phyloP scores from a whole-genome alignment of 2,888 invertebrate species.

The Mesoligia furuncula region DNA sequence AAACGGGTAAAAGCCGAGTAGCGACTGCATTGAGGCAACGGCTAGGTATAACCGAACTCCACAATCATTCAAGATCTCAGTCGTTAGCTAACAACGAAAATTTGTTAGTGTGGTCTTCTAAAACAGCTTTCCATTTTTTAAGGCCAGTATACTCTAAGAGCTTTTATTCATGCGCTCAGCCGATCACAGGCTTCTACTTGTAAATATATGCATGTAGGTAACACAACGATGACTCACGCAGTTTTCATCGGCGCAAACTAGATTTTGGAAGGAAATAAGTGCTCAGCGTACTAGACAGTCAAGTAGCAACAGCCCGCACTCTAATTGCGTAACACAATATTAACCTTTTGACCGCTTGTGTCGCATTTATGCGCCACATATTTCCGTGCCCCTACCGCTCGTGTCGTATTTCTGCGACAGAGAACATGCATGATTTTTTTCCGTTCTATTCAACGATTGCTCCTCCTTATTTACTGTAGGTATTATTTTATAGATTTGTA shows the following conservation, averaged over 20 bases:
- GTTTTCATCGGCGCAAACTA: neutral
- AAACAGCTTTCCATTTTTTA: neutral
- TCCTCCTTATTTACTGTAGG: too few relatives aligned
- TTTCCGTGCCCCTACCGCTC: too few relatives aligned
- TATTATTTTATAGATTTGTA: too few relatives aligned
- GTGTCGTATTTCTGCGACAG: too few relatives aligned
- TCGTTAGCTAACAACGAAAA: neutral
- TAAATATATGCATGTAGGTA: slow-evolving; percentile 2
- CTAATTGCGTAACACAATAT: too few relatives aligned
- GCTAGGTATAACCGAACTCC: neutral
- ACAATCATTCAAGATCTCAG: too few relatives aligned
- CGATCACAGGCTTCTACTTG: neutral
- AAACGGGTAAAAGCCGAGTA: neutral
- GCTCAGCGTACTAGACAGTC: neutral
- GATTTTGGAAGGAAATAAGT: neutral
- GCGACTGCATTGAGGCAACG: neutral
- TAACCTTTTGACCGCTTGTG: too few relatives aligned
- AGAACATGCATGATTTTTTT: too few relatives aligned
- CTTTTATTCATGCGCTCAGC: neutral
- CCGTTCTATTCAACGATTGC: too few relatives aligned
- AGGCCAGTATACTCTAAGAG: neutral
- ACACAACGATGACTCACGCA: neutral
- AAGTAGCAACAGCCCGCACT: neutral
- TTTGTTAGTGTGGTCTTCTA: neutral
- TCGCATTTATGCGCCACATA: too few relatives aligned